Evolutionary conservation across 2,888 invertebrate species (phyloP).

Genomic region (Leptopterna dolabrata): DNA sequence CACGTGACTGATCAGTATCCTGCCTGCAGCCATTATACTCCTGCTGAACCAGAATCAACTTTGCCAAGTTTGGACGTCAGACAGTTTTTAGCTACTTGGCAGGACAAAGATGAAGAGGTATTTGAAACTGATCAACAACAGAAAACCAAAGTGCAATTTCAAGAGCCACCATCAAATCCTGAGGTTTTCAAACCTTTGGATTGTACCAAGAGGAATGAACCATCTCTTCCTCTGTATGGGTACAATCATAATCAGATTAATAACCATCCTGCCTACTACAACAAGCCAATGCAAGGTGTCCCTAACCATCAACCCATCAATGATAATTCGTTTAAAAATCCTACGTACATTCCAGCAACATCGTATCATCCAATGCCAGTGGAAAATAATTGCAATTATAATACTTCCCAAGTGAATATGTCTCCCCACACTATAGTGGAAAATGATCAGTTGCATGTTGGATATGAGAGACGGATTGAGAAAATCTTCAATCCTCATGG

Average conservation of each 20-base stretch:
- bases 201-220: conserved; percentile 54
- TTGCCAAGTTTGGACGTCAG: conserved; percentile 51
- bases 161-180: conserved; percentile 36
- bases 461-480: conserved; percentile 50
- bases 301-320: conserved; percentile 10
- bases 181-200: conserved; percentile 51
- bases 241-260: conserved; percentile 26
- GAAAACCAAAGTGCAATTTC: conserved; percentile 31
- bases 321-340: conserved; percentile 14
- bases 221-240: conserved; percentile 27
- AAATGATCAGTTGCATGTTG: conserved; percentile 12
- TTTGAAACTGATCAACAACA: conserved; percentile 43
- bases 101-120: conserved; percentile 58
- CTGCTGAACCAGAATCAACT: conserved; percentile 27
- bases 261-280: conserved; percentile 21
- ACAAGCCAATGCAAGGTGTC: conserved; percentile 8
- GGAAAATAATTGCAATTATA: conserved; percentile 24
- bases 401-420: neutral
- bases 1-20: conserved; percentile 37
- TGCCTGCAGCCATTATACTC: conserved; percentile 31
- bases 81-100: conserved; percentile 57
- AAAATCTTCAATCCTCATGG: conserved; percentile 50
- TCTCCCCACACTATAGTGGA: conserved; percentile 4
- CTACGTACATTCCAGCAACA: neutral
- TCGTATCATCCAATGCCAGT: conserved; percentile 1